Evolutionary conservation across 2,113 vertebrate genomes (phyloP).

Genomic region (Elephas maximus): DNA sequence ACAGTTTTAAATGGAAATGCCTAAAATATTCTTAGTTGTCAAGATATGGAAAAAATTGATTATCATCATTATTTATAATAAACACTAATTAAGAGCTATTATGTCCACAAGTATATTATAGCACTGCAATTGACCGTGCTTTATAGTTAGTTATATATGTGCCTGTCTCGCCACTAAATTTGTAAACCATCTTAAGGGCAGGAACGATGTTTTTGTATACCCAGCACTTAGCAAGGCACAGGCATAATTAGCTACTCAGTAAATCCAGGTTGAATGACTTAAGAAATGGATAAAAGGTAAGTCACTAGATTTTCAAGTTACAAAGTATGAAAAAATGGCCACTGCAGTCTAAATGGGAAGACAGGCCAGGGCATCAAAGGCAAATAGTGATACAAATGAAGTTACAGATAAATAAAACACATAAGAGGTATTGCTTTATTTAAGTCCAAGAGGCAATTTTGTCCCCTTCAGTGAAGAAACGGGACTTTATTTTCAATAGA

Average conservation of each 20-base stretch:
- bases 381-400: background rate
- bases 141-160: background rate
- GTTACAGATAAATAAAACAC: background rate
- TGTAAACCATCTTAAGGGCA: conserved; percentile 44
- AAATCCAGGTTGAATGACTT: background rate
- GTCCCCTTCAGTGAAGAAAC: conserved; percentile 13
- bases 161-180: conserved; percentile 17
- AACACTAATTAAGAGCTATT: background rate
- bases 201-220: background rate
- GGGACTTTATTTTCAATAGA: background rate
- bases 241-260: background rate
- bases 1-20: background rate
- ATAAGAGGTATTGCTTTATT: background rate
- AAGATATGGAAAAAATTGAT: background rate
- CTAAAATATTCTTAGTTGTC: background rate
- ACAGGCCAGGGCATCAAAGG: background rate
- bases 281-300: background rate
- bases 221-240: background rate
- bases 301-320: background rate
- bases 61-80: conserved; percentile 1
- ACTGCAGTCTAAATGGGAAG: background rate
- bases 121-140: background rate
- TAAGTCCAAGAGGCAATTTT: background rate
- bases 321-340: background rate
- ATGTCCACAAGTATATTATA: background rate